Evolutionary conservation across 2,113 vertebrate genomes (phyloP).

Genomic region (Xiphias gladius): DNA sequence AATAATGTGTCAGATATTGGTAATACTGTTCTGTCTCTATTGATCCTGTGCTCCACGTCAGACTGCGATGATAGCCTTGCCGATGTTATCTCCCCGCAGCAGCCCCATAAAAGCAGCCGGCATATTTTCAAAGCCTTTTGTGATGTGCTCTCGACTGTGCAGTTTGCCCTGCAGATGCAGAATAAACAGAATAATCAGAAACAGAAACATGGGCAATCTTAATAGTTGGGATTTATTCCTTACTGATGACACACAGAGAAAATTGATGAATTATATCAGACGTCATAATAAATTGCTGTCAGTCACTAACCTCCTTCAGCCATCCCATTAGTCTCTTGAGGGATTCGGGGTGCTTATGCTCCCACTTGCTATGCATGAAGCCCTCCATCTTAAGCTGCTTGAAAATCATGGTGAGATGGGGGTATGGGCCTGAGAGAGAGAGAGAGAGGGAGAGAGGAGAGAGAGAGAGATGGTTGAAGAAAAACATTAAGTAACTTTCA

Average conservation of each 20-base stretch:
- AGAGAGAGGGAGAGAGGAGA: neutral
- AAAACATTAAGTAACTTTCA: neutral
- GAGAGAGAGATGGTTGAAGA: neutral
- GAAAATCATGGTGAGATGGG: slow-evolving; percentile 80
- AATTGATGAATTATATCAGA: neutral
- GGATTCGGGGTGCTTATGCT: slow-evolving; percentile 81
- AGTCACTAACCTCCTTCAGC: slow-evolving; percentile 86
- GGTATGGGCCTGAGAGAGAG: slow-evolving; percentile 81
- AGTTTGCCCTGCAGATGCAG: slow-evolving; percentile 86
- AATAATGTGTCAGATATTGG: neutral
- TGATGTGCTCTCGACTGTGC: slow-evolving; percentile 85
- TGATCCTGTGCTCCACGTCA: slow-evolving; percentile 63
- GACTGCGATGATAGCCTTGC: slow-evolving; percentile 88
- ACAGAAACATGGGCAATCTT: neutral
- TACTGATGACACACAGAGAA: accelerated
- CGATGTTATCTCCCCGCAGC: slow-evolving; percentile 89
- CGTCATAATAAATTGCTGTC: neutral
- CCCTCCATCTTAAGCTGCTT: slow-evolving; percentile 89
- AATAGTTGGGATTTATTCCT: neutral
- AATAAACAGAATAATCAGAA: neutral
- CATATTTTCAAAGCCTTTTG: slow-evolving; percentile 92
- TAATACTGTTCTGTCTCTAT: neutral
- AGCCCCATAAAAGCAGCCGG: slow-evolving; percentile 90
- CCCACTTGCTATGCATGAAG: slow-evolving; percentile 84
- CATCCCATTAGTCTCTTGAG: slow-evolving; percentile 87